These are phyloP conservation scores for Oceanodroma tethys DNA, from an alignment of 2,113 vertebrate species.

Conservation along the genomic window DNA sequence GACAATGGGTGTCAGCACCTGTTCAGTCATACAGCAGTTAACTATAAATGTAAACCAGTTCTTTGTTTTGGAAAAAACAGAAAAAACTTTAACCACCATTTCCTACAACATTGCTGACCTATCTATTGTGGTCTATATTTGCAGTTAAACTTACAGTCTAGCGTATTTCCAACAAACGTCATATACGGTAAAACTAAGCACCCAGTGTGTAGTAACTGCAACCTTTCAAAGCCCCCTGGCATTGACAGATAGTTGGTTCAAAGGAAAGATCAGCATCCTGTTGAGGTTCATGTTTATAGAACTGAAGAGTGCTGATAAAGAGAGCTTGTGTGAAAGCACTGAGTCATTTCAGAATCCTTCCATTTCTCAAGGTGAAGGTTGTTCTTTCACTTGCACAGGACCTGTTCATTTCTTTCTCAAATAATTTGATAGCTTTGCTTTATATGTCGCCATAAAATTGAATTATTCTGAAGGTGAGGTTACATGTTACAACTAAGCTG, in stretches of 20 bases:
- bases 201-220: background rate
- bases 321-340: background rate
- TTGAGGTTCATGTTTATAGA: background rate
- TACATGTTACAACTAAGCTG: background rate
- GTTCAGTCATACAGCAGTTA: background rate
- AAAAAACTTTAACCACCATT: background rate
- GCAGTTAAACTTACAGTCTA: background rate
- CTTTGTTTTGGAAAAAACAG: background rate
- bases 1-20: background rate
- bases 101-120: background rate
- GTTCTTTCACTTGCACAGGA: background rate
- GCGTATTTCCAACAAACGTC: background rate
- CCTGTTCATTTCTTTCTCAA: background rate
- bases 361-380: background rate
- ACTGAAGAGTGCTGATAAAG: background rate
- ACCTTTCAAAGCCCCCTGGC: background rate
- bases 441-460: background rate
- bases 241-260: background rate
- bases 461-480: background rate
- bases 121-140: background rate
- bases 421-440: background rate
- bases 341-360: background rate
- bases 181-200: background rate
- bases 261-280: background rate
- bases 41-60: background rate